A percentile compares a stretch with the other conserved stretches of the same genome.
These are phyloP conservation scores for Cotesia vestalis DNA, from an alignment of 1,140 invertebrate species.

Conservation along the genomic window DNA sequence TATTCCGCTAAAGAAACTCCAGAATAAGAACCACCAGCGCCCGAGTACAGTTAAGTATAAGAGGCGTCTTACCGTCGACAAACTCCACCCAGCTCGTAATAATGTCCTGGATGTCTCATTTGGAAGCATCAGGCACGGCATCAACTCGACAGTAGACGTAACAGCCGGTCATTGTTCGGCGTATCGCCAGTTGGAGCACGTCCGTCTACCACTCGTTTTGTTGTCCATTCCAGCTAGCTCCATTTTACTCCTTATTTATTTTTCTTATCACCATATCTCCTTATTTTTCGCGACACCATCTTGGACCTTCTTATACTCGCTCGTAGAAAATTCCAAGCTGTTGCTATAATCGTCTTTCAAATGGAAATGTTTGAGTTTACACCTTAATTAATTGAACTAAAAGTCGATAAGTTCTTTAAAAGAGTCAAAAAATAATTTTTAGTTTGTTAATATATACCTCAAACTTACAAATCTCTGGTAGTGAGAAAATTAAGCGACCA, in stretches of 20 bases:
- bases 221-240: background rate
- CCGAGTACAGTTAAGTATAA: too few relatives aligned
- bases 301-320: too few relatives aligned
- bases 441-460: too few relatives aligned
- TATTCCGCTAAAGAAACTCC: background rate
- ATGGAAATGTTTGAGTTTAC: too few relatives aligned
- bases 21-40: too few relatives aligned
- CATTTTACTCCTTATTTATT: background rate
- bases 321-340: too few relatives aligned
- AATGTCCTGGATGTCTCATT: slow-evolving; percentile 26
- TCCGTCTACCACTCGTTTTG: slow-evolving; percentile 40
- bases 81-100: slow-evolving; percentile 17
- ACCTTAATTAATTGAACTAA: too few relatives aligned
- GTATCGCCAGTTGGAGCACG: slow-evolving; percentile 44
- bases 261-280: background rate
- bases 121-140: slow-evolving; percentile 25
- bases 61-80: background rate
- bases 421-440: too few relatives aligned
- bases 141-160: slow-evolving; percentile 35
- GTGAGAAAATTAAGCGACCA: too few relatives aligned
- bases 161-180: slow-evolving; percentile 40
- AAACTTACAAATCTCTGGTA: too few relatives aligned
- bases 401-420: too few relatives aligned
- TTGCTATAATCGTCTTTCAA: too few relatives aligned
- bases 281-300: background rate